Evolutionary conservation across 2,113 vertebrate genomes (phyloP), one percentile per base, ranked within the genome.

Genomic region (Gymnorhina tibicen): DNA sequence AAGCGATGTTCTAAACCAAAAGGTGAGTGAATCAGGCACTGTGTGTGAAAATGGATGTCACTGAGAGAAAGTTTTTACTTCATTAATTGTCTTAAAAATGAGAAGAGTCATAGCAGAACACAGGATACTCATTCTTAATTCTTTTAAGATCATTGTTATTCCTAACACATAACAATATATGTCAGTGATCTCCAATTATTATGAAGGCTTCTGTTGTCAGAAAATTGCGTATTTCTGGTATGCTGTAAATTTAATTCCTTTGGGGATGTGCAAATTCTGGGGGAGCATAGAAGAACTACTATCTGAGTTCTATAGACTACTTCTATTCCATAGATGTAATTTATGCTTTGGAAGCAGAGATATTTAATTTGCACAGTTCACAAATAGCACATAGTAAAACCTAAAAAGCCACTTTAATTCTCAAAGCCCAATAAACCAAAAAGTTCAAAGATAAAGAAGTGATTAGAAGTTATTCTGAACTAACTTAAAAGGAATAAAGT

Each of bases 381-480:
- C 19, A 46, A 80, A 53, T 1, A 73, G 35, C 58, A 85, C 42
- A 33, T 3, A 77, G 11, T 24, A 62, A 94, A 73, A 50, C 70
- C 81, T 59, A 85, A 28, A 28, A 87, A 33, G 35, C 79, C 53
- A 50, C 16, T 28, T 79, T 85, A 64, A 80, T 58, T 76, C 42
- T 55, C 72, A 85, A 91, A 90, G 58, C 20, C 16, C 10, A 85
- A 58, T 73, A 92, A 73, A 86, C 16, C 44, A 75, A 91, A 72
- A 75, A 82, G 27, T 20, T 76, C 35, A 69, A 86, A 82, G 69
- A 47, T 28, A 76, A 85, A 91, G 20, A 83, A 9, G 63, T 66
- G 55, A 77, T 87, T 92, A 76, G 26, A 92, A 93, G 23, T 89
- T 87, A 64, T 89, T 95, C 77, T 90, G 41, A 89, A 44, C 55